A percentile compares a stretch with the other conserved stretches of the same genome.
phyloP scores from a whole-genome alignment of 2,888 invertebrate genomes.

The Sphaeridia pumilis region DNA sequence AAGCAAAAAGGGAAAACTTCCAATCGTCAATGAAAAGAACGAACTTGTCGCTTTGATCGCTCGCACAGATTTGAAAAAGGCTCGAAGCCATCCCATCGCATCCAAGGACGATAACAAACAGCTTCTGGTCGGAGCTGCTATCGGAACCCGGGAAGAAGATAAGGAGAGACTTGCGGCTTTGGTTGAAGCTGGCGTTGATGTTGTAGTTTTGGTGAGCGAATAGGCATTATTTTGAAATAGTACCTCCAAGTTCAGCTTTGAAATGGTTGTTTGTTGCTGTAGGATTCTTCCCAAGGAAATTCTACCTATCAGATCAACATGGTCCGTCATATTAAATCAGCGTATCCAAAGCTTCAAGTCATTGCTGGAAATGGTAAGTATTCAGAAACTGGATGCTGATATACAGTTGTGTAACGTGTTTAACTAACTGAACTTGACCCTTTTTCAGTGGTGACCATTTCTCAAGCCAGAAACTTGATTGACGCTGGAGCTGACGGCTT shows the following conservation, averaged over 20 bases:
- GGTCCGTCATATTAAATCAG: conserved; percentile 79
- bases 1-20: conserved; percentile 90
- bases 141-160: conserved; percentile 78
- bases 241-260: too few species aligned
- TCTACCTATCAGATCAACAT: conserved; percentile 90
- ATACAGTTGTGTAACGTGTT: background rate
- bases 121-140: conserved; percentile 82
- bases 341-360: conserved; percentile 76
- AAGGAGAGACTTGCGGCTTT: conserved; percentile 65
- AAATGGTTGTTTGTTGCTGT: too few species aligned
- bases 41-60: conserved; percentile 92
- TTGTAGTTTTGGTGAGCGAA: conserved; percentile 67
- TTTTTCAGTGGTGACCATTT: conserved; percentile 84
- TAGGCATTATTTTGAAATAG: too few species aligned
- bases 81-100: conserved; percentile 88
- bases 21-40: conserved; percentile 69
- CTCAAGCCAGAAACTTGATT: conserved; percentile 92
- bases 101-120: conserved; percentile 96
- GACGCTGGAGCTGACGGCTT: conserved; percentile 95
- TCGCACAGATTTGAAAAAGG: conserved; percentile 94
- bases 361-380: conserved; percentile 79
- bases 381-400: background rate
- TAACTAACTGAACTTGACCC: too few species aligned
- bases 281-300: conserved; percentile 96
- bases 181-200: conserved; percentile 84